Evolutionary conservation across 2,888 invertebrate genomes (phyloP), one percentile per base, ranked within the genome.

Genomic region (Drosophila neutralis): DNA sequence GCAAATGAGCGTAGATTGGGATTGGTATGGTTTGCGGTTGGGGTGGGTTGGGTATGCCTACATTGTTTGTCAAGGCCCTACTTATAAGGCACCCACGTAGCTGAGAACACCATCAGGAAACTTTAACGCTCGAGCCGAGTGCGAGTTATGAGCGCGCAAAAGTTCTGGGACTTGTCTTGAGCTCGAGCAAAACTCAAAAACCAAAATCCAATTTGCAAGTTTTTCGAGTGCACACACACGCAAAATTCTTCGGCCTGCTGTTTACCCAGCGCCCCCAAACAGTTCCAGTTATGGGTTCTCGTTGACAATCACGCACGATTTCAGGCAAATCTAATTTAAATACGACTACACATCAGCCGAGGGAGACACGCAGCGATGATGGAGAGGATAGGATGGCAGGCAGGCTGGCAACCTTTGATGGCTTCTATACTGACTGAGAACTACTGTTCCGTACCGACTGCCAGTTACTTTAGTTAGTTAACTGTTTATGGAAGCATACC

Each of bases 231-330:
- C 73, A 71, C 76, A 79, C 89, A 79, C 89, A 79, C 85, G 76
- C 73, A 79, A 76, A 72, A 76, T 68, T 72, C 69, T 61, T 66
- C 40, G 77, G 83, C 62, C 56, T 71, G 70, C 54, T 73, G 66
- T 64, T 72, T 68, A 78, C 79, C 52, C 66, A 76, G 31, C 21
- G 40, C 27, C 11, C 27, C 53, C n/a, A 35, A 35, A 10, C 57
- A 27, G 29, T 57, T 40, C 51, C 33, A 66, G 63, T 66, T 52
- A 68, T 56, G 45, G 45, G 45, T 15, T 45, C 45, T 27, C 45
- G 83, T 81, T 90, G 86, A 90, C 90, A 90, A 86, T 90, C 90
- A 90, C 90, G 87, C 90, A 87, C 87, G 87, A 87, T 90, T 87
- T 88, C 90, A 86, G 83, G 89, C 68, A 89, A 87, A 87, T 87